Evolutionary conservation across 2,113 vertebrate species (phyloP).

Genomic region (Brienomyrus longianalis): DNA sequence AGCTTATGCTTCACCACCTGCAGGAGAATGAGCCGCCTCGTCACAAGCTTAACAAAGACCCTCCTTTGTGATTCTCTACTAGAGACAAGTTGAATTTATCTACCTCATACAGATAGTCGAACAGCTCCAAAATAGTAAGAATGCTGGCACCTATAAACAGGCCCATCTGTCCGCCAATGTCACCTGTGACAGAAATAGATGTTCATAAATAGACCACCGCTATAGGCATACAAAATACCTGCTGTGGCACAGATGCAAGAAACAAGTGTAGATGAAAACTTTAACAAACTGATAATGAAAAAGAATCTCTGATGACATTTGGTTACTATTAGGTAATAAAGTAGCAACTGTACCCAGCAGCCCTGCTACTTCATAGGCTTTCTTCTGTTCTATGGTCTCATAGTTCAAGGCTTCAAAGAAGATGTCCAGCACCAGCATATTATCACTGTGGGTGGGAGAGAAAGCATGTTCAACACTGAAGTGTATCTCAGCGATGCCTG

Average conservation of each 20-base stretch:
- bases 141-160: constrained; percentile 90
- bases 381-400: constrained; percentile 94
- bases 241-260: not conserved
- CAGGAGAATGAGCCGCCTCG: not conserved
- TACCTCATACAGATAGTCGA: constrained; percentile 90
- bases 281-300: not conserved
- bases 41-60: not conserved
- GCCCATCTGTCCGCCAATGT: constrained; percentile 91
- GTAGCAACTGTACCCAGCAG: constrained; percentile 69
- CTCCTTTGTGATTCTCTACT: not conserved
- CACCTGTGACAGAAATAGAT: constrained; percentile 54
- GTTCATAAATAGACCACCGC: not conserved
- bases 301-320: not conserved
- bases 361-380: constrained; percentile 94
- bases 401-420: constrained; percentile 71
- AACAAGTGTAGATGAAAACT: not conserved
- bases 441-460: constrained; percentile 69
- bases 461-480: not conserved
- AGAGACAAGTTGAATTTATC: constrained; percentile 21
- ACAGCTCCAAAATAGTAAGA: constrained; percentile 84
- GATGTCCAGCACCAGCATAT: constrained; percentile 83
- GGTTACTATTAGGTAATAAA: not conserved
- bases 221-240: not conserved
- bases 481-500: not conserved
- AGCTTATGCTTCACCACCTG: constrained; percentile 90